These are phyloP conservation scores for Eumacrocentrus americanus DNA, from an alignment of 2,888 invertebrate species.

Conservation along the genomic window DNA sequence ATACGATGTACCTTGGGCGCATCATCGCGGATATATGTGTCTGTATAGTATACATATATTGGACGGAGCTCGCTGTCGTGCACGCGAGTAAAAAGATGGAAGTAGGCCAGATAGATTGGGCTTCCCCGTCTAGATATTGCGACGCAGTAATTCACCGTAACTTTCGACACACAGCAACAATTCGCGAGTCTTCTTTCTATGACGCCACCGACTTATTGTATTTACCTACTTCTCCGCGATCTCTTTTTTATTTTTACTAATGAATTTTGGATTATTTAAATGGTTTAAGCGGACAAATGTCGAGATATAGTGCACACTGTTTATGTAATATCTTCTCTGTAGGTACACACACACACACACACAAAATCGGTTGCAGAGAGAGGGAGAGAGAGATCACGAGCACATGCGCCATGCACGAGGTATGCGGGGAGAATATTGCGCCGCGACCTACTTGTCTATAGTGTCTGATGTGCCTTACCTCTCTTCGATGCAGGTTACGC, in stretches of 20 bases:
- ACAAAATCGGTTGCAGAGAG: conserved; percentile 29
- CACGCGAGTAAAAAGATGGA: conserved; percentile 51
- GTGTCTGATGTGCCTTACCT: conserved; percentile 47
- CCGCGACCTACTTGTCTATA: conserved; percentile 59
- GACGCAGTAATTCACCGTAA: conserved; percentile 56
- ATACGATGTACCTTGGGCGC: not conserved
- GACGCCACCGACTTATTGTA: not conserved
- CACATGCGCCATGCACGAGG: conserved; percentile 22
- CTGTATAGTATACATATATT: conserved; percentile 34
- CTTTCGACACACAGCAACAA: conserved; percentile 46
- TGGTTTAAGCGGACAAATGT: not conserved
- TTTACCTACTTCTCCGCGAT: not conserved
- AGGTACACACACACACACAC: conserved; percentile 25
- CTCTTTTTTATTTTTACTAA: too few relatives aligned
- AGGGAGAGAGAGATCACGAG: conserved; percentile 35
- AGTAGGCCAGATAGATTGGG: conserved; percentile 56
- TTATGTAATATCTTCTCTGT: conserved; percentile 43
- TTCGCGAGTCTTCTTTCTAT: not conserved
- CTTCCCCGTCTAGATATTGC: conserved; percentile 50
- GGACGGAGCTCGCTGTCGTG: conserved; percentile 39
- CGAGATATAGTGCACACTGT: conserved; percentile 38
- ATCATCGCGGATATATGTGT: conserved; percentile 27
- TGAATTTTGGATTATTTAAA: not conserved
- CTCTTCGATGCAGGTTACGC: conserved; percentile 9
- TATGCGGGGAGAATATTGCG: conserved; percentile 51